Percentiles rank a stretch among this genome's conserved stretches.
Conservation (phyloP, 2,113 vertebrate genomes). For the Podarcis cretensis region DNA sequence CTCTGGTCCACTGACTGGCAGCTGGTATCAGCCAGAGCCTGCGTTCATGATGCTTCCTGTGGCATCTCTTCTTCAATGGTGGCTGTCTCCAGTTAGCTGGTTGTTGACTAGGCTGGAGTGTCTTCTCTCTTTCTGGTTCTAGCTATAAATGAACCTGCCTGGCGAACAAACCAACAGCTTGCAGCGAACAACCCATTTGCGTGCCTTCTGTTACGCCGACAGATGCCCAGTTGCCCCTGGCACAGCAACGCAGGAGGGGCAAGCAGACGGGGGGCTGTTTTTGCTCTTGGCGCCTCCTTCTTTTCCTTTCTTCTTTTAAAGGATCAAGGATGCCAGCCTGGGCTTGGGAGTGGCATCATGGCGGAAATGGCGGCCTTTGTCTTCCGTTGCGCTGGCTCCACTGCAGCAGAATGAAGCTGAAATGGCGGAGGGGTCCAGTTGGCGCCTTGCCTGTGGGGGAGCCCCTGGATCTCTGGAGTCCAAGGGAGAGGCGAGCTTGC, state of each 20-base stretch:
- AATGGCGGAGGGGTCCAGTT: conserved; percentile 69
- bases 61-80: conserved; percentile 72
- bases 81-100: conserved; percentile 78
- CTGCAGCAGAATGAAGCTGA: conserved; percentile 75
- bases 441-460: conserved; percentile 57
- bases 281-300: conserved; percentile 71
- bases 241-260: conserved; percentile 64
- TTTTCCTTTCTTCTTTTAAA: conserved; percentile 67
- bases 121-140: conserved; percentile 57
- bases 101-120: conserved; percentile 78
- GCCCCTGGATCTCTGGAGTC: conserved; percentile 65
- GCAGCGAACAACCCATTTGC: conserved; percentile 46
- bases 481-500: conserved; percentile 57
- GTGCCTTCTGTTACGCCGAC: conserved; percentile 76
- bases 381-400: conserved; percentile 78
- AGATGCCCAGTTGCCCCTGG: conserved; percentile 81
- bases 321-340: conserved; percentile 76
- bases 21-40: conserved; percentile 70
- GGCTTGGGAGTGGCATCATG: conserved; percentile 78
- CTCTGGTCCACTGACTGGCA: conserved; percentile 53
- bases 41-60: conserved; percentile 68
- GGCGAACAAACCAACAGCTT: conserved; percentile 74
- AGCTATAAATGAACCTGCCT: conserved; percentile 78
- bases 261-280: conserved; percentile 62
- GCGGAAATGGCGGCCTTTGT: conserved; percentile 84